Evolutionary conservation across 2,113 vertebrate genomes (phyloP), one percentile per base, ranked within the genome.

Genomic region (Mungos mungo): DNA sequence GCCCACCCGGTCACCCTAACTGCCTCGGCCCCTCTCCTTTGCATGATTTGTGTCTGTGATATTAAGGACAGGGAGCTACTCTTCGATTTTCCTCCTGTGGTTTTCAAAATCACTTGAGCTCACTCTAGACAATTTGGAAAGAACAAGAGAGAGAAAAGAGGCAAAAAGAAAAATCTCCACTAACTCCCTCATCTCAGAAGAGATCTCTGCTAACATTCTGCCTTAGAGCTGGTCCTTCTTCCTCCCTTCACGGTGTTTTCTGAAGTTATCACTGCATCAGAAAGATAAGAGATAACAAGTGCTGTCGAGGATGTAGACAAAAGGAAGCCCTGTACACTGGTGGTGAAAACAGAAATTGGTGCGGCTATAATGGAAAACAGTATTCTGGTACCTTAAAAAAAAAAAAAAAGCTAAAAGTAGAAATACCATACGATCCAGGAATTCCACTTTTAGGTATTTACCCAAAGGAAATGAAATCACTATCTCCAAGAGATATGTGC

Each of bases 61-160:
- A 74, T 88, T 88, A 69, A 93, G 87, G 33, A 81, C 60, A 52
- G 16, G 65, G 27, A 88, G 25, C 4, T 29, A 66, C 23, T 18
- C 2, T 71, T 60, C 2, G 33, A 29, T 79, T 80, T 76, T 27
- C 13, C 50, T 31, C 33, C 31, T 45, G 25, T n/a, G 21, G 41
- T 72, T 89, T 45, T 65, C 74, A 81, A 88, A 93, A 35, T 82
- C 72, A 77, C 83, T 57, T 45, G 19, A 50, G 31, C 7, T 69
- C 45, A 91, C 77, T 68, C 33, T 90, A 88, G 63, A 35, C 33
- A 29, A 81, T 77, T 76, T 85, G 82, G 27, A 85, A 95, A 96
- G 47, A 85, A 83, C 18, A 65, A 23, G 79, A 90, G 81, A 57
- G 5, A 35, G 11, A 94, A 94, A 65, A 63, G 18, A 88, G 76